Conservation (phyloP, 2,113 vertebrate genomes). For the Pao palembangensis region DNA sequence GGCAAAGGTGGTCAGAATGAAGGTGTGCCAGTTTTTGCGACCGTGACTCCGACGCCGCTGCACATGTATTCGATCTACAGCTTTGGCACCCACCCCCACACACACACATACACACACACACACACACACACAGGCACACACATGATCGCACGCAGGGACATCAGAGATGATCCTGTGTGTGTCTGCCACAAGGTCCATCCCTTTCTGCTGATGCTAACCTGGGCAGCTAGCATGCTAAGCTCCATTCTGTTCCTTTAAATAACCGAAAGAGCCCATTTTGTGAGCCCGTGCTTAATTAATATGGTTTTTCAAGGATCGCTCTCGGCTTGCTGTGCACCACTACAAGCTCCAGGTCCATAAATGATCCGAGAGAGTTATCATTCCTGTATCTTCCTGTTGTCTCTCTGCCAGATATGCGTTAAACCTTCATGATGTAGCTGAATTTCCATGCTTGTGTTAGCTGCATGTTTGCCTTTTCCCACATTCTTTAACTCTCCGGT, state of each 20-base stretch:
- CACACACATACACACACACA: too few relatives aligned
- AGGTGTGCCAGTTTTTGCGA: conserved; percentile 2
- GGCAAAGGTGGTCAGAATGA: conserved; percentile 38
- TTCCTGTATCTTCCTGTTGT: too few relatives aligned
- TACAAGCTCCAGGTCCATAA: too few relatives aligned
- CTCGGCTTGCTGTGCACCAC: too few relatives aligned
- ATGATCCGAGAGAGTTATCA: too few relatives aligned
- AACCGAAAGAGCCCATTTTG: conserved; percentile 34
- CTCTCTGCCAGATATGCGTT: too few relatives aligned
- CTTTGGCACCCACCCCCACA: conserved; percentile 27
- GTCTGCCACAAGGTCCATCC: conserved; percentile 30
- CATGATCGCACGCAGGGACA: conserved; percentile 44
- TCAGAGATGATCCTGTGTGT: conserved; percentile 18
- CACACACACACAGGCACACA: conserved; percentile 13
- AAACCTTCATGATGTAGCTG: too few relatives aligned
- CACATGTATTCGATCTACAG: conserved; percentile 46
- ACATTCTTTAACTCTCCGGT: too few relatives aligned
- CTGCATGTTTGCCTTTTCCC: too few relatives aligned
- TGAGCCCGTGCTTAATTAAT: not conserved
- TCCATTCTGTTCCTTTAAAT: conserved; percentile 39
- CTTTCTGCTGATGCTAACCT: conserved; percentile 30
- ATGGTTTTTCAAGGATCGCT: too few relatives aligned
- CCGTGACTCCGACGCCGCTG: conserved; percentile 19
- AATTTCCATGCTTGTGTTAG: too few relatives aligned
- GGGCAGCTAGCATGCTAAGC: conserved; percentile 58